Evolutionary conservation across 2,888 invertebrate species (phyloP).

Genomic region (Napeogenes inachia): DNA sequence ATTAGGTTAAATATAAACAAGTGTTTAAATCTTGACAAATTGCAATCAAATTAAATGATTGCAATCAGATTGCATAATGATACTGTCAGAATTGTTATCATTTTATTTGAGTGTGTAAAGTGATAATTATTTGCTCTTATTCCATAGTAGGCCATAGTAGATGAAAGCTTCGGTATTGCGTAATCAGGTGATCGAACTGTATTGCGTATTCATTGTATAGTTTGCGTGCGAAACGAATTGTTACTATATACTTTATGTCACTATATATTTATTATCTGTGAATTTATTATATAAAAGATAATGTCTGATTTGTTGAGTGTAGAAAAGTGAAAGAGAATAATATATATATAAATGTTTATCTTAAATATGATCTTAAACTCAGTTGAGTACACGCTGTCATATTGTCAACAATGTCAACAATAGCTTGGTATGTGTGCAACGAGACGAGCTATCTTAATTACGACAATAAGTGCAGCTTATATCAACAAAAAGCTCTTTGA

Average conservation of each 20-base stretch:
- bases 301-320: too few relatives aligned
- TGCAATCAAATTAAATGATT: too few relatives aligned
- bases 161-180: slow-evolving; percentile 51
- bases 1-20: too few relatives aligned
- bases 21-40: too few relatives aligned
- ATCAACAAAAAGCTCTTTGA: too few relatives aligned
- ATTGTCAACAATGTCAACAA: too few relatives aligned
- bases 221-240: slow-evolving; percentile 57
- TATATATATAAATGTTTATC: neutral
- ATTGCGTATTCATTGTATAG: slow-evolving; percentile 41
- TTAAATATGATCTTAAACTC: too few relatives aligned
- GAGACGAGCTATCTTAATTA: too few relatives aligned
- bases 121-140: slow-evolving; percentile 38
- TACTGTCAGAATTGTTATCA: slow-evolving; percentile 27
- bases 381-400: too few relatives aligned
- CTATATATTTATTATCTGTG: neutral
- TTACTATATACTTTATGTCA: slow-evolving; percentile 32
- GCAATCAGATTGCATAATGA: neutral
- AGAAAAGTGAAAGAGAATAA: too few relatives aligned
- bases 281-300: neutral
- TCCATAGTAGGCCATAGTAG: slow-evolving; percentile 28
- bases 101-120: slow-evolving; percentile 39
- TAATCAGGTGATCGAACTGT: slow-evolving; percentile 58
- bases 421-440: too few relatives aligned
- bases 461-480: too few relatives aligned